Base-by-base conservation (phyloP, 2,888 invertebrate species). In the Nowickia ferox region DNA sequence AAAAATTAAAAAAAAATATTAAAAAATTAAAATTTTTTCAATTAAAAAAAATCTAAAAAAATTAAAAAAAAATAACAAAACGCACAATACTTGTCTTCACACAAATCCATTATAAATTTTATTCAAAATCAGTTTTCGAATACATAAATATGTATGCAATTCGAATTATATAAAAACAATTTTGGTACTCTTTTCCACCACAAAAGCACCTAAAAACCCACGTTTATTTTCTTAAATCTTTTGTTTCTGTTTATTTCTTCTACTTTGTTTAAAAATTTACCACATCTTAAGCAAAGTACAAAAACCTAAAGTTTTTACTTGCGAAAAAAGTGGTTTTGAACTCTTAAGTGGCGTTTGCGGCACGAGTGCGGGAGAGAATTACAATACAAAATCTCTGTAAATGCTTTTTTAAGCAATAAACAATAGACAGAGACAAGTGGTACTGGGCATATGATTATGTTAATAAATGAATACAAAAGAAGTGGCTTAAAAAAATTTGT, bases 371-470 rank as follows among this genome's bases (percentile, higher is more conserved):
- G 71, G 19, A 51, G 51, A 55, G 42, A 81, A 61, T 75, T 75
- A 71, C 76, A 82, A 76, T 69, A 82, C n/a, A 72, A 65, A 17
- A 46, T 61, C 44, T 65, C 51, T 57, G 22, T 30, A 53, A 55
- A 53, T 38, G 30, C n/a, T 53, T 79, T 59, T 63, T 42, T 22
- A 61, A 55, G 53, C 46, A 63, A 69, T 17, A 74, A 57, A 76
- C 71, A 76, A 75, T 80, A 75, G 74, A 59, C 74, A 17, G 42
- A 71, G 55, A 57, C 63, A 82, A 82, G 76, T 65, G 72, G 19
- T 55, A 40, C 66, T 68, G 30, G 69, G 71, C 71, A 82, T 77
- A 82, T 82, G 40, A 69, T 82, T 76, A 76, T 75, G 68, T 61
- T 82, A 76, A 82, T 71, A 69, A 63, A 63, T 42, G 48, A 68